phyloP scores from a whole-genome alignment of 2,113 vertebrate genomes.

The Platichthys stellatus region DNA sequence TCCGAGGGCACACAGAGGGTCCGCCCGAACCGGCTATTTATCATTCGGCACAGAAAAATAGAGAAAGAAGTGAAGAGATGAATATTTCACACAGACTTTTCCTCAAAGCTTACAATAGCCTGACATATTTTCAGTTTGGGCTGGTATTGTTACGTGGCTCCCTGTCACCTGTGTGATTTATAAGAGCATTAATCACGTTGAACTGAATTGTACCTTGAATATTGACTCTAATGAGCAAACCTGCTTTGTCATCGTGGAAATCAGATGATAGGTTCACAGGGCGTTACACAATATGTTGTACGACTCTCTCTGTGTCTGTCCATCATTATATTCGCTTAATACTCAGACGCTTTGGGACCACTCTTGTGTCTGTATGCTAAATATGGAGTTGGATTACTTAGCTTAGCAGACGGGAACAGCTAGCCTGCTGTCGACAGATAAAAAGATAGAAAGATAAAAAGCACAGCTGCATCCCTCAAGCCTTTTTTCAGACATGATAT shows the following conservation, averaged over 20 bases:
- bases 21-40: constrained; percentile 81
- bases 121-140: constrained; percentile 64
- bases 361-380: not conserved
- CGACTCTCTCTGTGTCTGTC: not conserved
- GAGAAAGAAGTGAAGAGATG: constrained; percentile 70
- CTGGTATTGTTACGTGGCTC: constrained; percentile 53
- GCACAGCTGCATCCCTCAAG: too few relatives aligned
- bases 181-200: constrained; percentile 26
- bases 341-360: not conserved
- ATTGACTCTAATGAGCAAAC: constrained; percentile 20
- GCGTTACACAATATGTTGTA: not conserved
- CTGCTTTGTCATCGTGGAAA: not conserved
- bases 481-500: too few relatives aligned
- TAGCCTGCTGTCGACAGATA: too few relatives aligned
- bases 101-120: constrained; percentile 59
- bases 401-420: too few relatives aligned
- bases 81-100: constrained; percentile 76
- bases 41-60: constrained; percentile 79
- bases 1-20: constrained; percentile 82
- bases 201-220: constrained; percentile 31
- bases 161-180: constrained; percentile 65
- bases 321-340: not conserved
- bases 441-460: too few relatives aligned
- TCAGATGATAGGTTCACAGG: not conserved
- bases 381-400: not conserved